These are phyloP conservation scores for Salvelinus fontinalis DNA, from an alignment of 2,113 vertebrate species.

Conservation along the genomic window DNA sequence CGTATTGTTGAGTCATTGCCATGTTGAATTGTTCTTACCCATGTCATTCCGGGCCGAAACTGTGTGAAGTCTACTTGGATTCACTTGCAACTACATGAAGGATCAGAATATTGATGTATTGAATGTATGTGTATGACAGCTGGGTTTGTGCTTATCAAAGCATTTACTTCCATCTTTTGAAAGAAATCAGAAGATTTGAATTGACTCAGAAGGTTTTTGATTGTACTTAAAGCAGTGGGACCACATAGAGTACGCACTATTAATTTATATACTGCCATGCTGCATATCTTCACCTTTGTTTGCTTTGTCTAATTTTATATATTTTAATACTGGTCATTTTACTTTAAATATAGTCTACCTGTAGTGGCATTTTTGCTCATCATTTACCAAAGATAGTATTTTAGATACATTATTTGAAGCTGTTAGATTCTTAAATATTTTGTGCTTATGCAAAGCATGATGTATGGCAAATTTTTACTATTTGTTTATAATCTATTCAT, in stretches of 20 bases:
- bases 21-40: background rate
- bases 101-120: background rate
- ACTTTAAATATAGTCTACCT: background rate
- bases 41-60: background rate
- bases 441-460: background rate
- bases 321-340: background rate
- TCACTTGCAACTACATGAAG: background rate
- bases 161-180: background rate
- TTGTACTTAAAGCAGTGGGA: background rate
- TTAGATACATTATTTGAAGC: background rate
- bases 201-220: background rate
- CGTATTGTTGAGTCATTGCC: background rate
- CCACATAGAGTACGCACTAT: background rate
- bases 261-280: background rate
- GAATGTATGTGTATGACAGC: background rate
- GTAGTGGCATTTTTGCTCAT: background rate
- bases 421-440: background rate
- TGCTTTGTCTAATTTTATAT: background rate
- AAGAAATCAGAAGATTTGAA: background rate
- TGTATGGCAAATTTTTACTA: no score
- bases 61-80: background rate
- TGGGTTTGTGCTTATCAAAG: background rate
- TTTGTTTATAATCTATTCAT: no score
- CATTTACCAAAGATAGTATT: background rate
- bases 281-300: background rate